Evolutionary conservation across 2,797 vertebrate species (phyloP), one percentile per base, ranked within the genome.

Genomic region (Propithecus deckenii): DNA sequence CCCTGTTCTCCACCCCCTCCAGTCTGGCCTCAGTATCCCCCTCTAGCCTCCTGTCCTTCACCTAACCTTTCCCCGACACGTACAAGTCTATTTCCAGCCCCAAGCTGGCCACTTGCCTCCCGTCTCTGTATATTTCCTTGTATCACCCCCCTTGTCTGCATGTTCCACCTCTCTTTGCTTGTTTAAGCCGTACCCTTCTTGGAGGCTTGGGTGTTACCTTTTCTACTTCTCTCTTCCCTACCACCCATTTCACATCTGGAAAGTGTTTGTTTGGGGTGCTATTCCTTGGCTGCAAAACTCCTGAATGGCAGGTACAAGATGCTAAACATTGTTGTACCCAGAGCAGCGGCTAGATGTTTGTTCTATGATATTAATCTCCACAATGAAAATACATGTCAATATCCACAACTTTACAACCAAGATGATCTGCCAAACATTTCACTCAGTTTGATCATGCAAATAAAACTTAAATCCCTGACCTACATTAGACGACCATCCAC

Each of bases 51-150:
- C 32, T 8, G 30, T 59, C 15, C n/a, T 12, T 38, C 59, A 52
- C 8, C 55, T 72, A n/a, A 46, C 3, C n/a, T 30, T 55, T 28
- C 41, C 25, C 48, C 46, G 35, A 84, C 65, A 63, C 4, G 1
- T 1, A 8, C 22, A 23, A 8, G 30, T 67, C n/a, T 50, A 18
- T 35, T 67, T 71, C 30, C 7, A 35, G 55, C 46, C 14, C 1
- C 9, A 38, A 14, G 15, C 3, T 41, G 32, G 5, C 10, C 25
- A 0, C 3, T 50, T 30, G 30, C 61, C 59, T 59, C 28, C 30
- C 0, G 0, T 41, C 11, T 67, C 20, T 1, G 7, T 17, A 0
- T 12, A 1, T 32, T 11, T 63, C 38, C 13, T 69, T 6, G 0
- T 4, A 1, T 8, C 13, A 43, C 35, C 4, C 41, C 5, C 57